A percentile compares a stretch with the other conserved stretches of the same genome.
Conservation (phyloP, 2,113 vertebrate genomes). For the Phocoena sinus region DNA sequence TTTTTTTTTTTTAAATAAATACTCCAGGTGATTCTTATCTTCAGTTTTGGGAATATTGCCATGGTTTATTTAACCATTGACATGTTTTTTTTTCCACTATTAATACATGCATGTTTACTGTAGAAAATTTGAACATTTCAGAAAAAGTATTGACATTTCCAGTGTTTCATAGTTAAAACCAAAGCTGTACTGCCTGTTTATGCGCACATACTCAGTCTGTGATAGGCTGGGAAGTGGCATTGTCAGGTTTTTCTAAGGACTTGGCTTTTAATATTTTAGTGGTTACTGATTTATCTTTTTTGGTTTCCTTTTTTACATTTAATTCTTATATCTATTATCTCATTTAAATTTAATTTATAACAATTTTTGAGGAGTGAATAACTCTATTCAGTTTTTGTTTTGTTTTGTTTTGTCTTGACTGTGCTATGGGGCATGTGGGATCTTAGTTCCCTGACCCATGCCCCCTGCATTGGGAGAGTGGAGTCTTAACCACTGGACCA, state of each 20-base stretch:
- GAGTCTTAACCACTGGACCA: too few species aligned
- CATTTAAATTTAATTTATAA: not conserved
- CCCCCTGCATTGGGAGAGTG: too few species aligned
- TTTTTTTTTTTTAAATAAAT: not conserved
- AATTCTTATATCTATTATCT: not conserved
- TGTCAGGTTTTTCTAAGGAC: not conserved
- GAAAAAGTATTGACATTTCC: not conserved
- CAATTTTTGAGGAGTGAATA: not conserved
- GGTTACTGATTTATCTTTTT: not conserved
- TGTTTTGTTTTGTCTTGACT: too few species aligned
- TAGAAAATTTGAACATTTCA: not conserved
- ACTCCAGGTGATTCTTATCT: not conserved
- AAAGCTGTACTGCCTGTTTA: not conserved
- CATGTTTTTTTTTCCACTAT: not conserved
- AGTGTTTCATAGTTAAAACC: not conserved
- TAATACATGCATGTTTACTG: not conserved
- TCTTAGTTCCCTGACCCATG: too few species aligned
- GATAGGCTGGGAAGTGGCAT: not conserved
- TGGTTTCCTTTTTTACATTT: not conserved
- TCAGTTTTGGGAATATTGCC: not conserved
- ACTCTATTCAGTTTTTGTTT: not conserved
- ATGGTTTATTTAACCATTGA: not conserved
- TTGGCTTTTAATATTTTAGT: conserved; percentile 2
- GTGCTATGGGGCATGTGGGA: too few species aligned
- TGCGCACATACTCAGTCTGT: not conserved